Evolutionary conservation across 2,888 invertebrate genomes (phyloP), one percentile per base, ranked within the genome.

Genomic region (Trissoscelio sp.): DNA sequence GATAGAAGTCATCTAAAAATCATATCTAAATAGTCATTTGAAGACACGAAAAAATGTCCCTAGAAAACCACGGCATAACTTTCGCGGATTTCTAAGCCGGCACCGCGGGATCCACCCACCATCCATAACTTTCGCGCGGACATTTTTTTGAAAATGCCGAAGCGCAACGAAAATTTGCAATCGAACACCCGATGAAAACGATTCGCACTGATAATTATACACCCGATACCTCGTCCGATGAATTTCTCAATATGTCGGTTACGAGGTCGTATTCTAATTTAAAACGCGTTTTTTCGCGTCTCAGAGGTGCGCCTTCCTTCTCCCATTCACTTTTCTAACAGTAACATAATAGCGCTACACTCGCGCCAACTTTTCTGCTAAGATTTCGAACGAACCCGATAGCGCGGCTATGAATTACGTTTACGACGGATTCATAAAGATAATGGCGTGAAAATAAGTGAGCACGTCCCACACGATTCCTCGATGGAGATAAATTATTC

Each of bases 211-310:
- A 79, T 74, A 80, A 74, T 80, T 80, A 62, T 60, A 62, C 57
- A 80, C 57, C 62, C 57, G 79, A 80, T 69, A 69, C 69, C 57
- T 31, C 58, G 70, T 64, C 44, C 80, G 37, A 57, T 75, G 58
- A 72, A 75, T 81, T 81, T 75, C 75, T 81, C 75, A 75, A 81
- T 81, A 75, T 75, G 80, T 75, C 75, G 75, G 80, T 81, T 81
- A 81, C 70, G 75, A 81, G 80, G 75, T 75, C 75, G 57, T 70
- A 80, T 74, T 80, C 75, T 80, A 69, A 80, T 80, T 75, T 80
- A 70, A 74, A 80, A 70, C 14, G 69, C 69, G 60, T 57, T 80
- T 80, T 80, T 69, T 53, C 48, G 58, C 53, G 51, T 62, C 66
- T 58, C 53, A 9, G 24, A 53, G 70, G 18, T 66, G 73, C 80